Evolutionary conservation across 2,888 invertebrate genomes (phyloP).

Genomic region (Microctonus aethiopoides): DNA sequence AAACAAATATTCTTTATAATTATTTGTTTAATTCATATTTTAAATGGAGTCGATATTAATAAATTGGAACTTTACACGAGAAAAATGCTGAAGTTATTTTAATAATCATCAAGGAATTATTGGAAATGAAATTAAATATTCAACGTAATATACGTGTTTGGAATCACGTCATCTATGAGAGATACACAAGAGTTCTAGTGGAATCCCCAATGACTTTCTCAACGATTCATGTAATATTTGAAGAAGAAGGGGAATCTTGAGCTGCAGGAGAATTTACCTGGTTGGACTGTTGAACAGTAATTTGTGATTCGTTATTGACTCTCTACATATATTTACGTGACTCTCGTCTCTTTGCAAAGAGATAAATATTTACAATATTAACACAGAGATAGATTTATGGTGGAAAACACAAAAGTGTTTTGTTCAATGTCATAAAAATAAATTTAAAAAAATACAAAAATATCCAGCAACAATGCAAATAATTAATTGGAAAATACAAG

Average conservation of each 20-base stretch:
- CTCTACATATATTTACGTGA: conserved; percentile 29
- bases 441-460: neutral
- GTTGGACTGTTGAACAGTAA: conserved; percentile 39
- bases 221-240: neutral
- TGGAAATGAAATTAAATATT: neutral
- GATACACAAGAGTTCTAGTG: neutral
- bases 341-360: neutral
- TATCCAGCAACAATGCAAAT: neutral
- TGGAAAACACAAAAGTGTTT: neutral
- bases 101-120: too few species aligned
- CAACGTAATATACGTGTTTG: neutral
- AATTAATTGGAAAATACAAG: neutral
- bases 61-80: too few species aligned
- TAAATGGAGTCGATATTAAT: too few species aligned
- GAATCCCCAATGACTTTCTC: conserved; percentile 24
- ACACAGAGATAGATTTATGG: neutral
- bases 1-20: too few species aligned
- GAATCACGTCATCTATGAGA: neutral
- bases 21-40: too few species aligned
- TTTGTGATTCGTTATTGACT: conserved; percentile 33
- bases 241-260: conserved; percentile 39
- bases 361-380: neutral
- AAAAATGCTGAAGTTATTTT: too few species aligned
- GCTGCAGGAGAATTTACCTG: conserved; percentile 37
- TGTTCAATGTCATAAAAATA: neutral